Evolutionary conservation across 2,113 vertebrate species (phyloP).

Genomic region (Riparia riparia): DNA sequence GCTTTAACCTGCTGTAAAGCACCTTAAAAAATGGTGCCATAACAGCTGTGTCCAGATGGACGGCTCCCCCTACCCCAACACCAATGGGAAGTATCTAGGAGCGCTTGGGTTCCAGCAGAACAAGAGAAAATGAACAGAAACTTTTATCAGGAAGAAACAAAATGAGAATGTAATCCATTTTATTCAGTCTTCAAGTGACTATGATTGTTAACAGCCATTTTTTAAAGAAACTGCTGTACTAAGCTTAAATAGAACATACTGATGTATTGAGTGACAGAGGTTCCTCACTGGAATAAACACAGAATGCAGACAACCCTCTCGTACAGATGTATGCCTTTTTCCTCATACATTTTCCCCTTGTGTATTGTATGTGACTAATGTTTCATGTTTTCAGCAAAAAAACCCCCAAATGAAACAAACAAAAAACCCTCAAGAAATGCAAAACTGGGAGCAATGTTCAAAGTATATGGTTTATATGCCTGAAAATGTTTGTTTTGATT

Average conservation of each 20-base stretch:
- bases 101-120: background rate
- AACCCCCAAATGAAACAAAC: background rate
- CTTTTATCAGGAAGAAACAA: background rate
- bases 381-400: background rate
- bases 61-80: background rate
- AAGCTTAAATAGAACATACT: background rate
- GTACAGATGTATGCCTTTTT: background rate
- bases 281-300: background rate
- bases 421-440: background rate
- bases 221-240: background rate
- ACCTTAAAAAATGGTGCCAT: background rate
- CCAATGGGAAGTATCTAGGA: background rate
- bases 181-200: background rate
- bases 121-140: background rate
- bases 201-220: background rate
- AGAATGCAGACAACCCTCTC: background rate
- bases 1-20: background rate
- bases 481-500: conserved; percentile 54
- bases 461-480: background rate
- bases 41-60: background rate
- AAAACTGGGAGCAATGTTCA: background rate
- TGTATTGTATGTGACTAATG: background rate
- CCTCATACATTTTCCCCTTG: background rate
- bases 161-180: background rate
- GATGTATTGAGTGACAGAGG: background rate